Conservation (phyloP, 2,113 vertebrate genomes). For the Lepisosteus osseus region DNA sequence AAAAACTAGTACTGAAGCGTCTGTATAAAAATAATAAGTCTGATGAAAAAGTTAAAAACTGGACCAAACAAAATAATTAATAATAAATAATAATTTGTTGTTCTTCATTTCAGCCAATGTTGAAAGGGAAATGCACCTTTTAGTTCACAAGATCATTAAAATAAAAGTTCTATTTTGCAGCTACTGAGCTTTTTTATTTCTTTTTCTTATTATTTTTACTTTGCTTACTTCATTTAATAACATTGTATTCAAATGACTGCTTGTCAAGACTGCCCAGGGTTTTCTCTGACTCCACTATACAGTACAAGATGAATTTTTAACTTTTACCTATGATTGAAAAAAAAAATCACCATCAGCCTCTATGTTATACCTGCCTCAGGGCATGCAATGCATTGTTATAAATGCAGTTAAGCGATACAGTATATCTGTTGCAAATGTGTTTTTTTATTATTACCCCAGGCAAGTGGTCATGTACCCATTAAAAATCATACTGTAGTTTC, state of each 20-base stretch:
- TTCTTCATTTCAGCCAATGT: conserved; percentile 8
- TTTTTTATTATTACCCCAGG: background rate
- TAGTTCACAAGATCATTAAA: conserved; percentile 4
- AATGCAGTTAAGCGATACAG: conserved; percentile 12
- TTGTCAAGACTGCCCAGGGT: conserved; percentile 33
- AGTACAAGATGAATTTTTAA: conserved; percentile 39
- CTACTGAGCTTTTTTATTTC: conserved; percentile 38
- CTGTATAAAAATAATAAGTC: too few species aligned
- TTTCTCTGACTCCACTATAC: conserved; percentile 28
- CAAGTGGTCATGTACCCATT: too few species aligned
- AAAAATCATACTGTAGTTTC: too few species aligned
- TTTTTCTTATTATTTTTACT: conserved; percentile 20
- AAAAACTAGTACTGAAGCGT: too few species aligned
- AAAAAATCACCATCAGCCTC: conserved; percentile 33
- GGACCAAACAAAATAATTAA: too few species aligned
- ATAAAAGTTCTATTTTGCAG: conserved; percentile 16
- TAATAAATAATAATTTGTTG: too few species aligned
- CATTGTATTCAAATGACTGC: conserved; percentile 35
- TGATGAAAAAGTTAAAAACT: too few species aligned
- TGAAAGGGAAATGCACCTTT: conserved; percentile 2
- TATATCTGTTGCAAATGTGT: background rate
- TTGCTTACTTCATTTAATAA: conserved; percentile 24
- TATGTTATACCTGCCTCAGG: conserved; percentile 30
- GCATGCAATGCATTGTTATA: conserved; percentile 10
- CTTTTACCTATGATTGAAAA: conserved; percentile 23